Percentiles rank a stretch among this genome's conserved stretches.
These are phyloP conservation scores for Phorcus lineatus DNA, from an alignment of 2,888 invertebrate genomes.

Conservation along the genomic window DNA sequence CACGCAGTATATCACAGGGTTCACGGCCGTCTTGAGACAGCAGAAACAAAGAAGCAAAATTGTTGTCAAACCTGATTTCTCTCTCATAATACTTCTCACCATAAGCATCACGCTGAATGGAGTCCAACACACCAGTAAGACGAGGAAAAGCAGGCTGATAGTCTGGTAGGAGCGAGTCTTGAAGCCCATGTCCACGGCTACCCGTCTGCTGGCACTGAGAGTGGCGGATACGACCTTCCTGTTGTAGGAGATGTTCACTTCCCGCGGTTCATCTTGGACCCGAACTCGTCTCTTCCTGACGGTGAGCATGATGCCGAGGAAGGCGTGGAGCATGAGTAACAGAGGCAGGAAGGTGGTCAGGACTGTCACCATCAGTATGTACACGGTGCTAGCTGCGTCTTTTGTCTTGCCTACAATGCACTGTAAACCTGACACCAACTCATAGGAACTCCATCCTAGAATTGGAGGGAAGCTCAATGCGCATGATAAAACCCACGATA, in stretches of 20 bases:
- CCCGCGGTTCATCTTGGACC: conserved; percentile 53
- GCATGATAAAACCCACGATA: conserved; percentile 52
- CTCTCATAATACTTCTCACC: conserved; percentile 35
- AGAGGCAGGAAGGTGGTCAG: conserved; percentile 62
- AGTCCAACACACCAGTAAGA: conserved; percentile 58
- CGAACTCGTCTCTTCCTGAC: conserved; percentile 53
- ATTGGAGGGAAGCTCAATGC: conserved; percentile 51
- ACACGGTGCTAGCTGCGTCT: conserved; percentile 38
- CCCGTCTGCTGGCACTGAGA: conserved; percentile 41
- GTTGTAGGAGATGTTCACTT: conserved; percentile 47
- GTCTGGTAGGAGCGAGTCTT: conserved; percentile 69
- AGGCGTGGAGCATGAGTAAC: conserved; percentile 55
- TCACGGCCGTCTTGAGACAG: conserved; percentile 63
- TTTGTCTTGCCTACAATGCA: conserved; percentile 34
- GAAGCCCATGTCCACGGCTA: conserved; percentile 60
- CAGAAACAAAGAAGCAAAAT: conserved; percentile 52
- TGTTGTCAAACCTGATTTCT: conserved; percentile 32
- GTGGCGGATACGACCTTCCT: conserved; percentile 37
- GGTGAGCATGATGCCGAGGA: conserved; percentile 53
- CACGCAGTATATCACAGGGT: conserved; percentile 66
- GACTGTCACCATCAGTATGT: conserved; percentile 40
- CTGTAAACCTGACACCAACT: conserved; percentile 31
- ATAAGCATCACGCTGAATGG: conserved; percentile 56
- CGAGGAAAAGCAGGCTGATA: conserved; percentile 62
- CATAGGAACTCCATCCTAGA: conserved; percentile 50